A percentile compares a stretch with the other conserved stretches of the same genome.
These are phyloP conservation scores for Aphelenchoides bicaudatus DNA, from an alignment of 2,888 invertebrate species.

Conservation along the genomic window DNA sequence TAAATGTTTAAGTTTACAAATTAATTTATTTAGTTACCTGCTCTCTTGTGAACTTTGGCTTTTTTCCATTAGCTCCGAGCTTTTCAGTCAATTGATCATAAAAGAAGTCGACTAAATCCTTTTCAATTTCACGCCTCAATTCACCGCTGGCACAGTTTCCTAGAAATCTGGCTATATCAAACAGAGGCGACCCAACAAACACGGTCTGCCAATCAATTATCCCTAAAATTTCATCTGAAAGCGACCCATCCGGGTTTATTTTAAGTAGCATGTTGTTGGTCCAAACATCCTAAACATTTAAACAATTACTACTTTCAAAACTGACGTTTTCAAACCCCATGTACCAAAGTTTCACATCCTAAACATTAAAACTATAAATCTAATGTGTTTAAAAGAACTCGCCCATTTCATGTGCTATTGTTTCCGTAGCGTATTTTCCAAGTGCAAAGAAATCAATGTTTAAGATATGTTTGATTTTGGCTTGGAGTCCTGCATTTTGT, in stretches of 20 bases:
- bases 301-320: background rate
- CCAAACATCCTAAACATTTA: background rate
- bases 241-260: background rate
- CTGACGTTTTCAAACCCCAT: background rate
- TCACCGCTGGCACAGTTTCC: background rate
- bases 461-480: no score
- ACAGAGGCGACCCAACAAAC: background rate
- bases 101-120: background rate
- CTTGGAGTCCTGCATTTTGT: no score
- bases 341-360: no score
- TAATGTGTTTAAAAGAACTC: no score
- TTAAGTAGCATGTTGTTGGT: background rate
- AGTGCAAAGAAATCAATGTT: no score
- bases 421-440: no score
- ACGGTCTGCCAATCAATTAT: background rate
- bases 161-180: slow-evolving; percentile 1
- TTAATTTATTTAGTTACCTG: background rate
- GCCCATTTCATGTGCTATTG: no score
- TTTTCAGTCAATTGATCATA: background rate
- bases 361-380: no score
- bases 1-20: background rate
- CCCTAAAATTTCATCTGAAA: background rate
- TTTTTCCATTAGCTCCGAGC: background rate
- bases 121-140: background rate
- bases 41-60: background rate